Percentiles rank a stretch among this genome's conserved stretches.
These are phyloP conservation scores for Erebia palarica DNA, from an alignment of 2,888 invertebrate genomes.

Conservation along the genomic window DNA sequence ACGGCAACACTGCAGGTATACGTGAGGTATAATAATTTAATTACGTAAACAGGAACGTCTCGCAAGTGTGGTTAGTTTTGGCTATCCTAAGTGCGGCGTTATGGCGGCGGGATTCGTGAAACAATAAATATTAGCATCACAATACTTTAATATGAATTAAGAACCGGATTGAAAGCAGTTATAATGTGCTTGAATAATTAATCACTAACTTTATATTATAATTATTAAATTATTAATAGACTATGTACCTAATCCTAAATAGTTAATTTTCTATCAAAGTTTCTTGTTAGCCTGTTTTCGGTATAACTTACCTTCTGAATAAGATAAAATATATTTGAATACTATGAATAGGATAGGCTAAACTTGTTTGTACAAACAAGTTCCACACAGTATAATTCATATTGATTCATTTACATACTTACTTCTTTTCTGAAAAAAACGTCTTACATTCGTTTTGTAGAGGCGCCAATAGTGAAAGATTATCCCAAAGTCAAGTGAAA, in stretches of 20 bases:
- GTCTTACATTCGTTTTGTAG: background rate
- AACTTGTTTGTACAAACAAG: background rate
- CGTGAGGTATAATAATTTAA: too few relatives aligned
- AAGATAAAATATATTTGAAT: too few relatives aligned
- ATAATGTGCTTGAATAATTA: conserved; percentile 10
- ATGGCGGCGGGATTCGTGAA: conserved; percentile 50
- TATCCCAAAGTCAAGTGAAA: background rate
- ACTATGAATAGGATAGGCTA: background rate
- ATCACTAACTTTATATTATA: background rate
- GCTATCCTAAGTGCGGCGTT: background rate
- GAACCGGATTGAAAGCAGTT: conserved; percentile 15
- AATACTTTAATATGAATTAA: conserved; percentile 41
- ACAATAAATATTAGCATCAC: conserved; percentile 62
- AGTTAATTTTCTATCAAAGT: background rate
- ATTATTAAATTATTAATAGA: background rate
- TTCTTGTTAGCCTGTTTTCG: background rate
- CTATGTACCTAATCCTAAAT: background rate
- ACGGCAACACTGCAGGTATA: too few relatives aligned
- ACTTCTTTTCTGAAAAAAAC: too few relatives aligned
- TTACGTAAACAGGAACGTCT: background rate
- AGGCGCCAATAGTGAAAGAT: background rate
- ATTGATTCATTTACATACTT: too few relatives aligned
- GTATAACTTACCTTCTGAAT: background rate
- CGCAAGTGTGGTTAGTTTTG: background rate
- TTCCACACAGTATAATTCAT: too few relatives aligned